A percentile compares a stretch with the other conserved stretches of the same genome.
Evolutionary conservation across 2,113 vertebrate genomes (phyloP).

Genomic region (Callionymus lyra): DNA sequence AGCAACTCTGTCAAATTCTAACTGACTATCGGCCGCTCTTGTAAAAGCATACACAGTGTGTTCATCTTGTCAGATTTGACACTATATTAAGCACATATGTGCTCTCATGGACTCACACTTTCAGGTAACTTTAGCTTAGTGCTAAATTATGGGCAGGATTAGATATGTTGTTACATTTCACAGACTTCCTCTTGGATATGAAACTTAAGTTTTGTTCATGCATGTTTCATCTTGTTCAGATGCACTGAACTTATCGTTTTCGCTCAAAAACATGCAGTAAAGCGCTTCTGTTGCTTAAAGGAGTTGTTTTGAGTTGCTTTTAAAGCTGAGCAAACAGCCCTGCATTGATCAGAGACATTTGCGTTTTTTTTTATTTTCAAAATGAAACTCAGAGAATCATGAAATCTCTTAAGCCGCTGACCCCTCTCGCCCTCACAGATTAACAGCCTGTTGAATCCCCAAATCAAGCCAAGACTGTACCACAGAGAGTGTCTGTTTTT

Average conservation of each 20-base stretch:
- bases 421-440: slow-evolving; percentile 33
- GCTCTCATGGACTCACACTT: not conserved
- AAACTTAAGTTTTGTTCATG: no score
- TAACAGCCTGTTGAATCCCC: slow-evolving; percentile 24
- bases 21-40: slow-evolving; percentile 11
- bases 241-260: no score
- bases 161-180: no score
- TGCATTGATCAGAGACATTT: no score
- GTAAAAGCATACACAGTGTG: not conserved
- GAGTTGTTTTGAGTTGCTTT: no score
- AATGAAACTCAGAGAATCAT: not conserved
- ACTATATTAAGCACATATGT: slow-evolving; percentile 24
- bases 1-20: slow-evolving; percentile 6
- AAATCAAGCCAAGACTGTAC: slow-evolving; percentile 21
- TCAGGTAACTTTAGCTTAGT: not conserved
- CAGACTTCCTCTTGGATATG: no score
- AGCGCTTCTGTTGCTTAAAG: no score
- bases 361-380: no score
- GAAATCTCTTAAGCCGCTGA: not conserved
- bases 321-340: no score
- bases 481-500: slow-evolving; percentile 6
- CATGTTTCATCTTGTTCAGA: no score
- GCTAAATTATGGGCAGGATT: no score
- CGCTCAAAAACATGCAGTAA: no score
- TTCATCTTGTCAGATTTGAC: slow-evolving; percentile 12